Conservation (phyloP, 2,888 invertebrate species). For the Pachliopta kotzebuea region DNA sequence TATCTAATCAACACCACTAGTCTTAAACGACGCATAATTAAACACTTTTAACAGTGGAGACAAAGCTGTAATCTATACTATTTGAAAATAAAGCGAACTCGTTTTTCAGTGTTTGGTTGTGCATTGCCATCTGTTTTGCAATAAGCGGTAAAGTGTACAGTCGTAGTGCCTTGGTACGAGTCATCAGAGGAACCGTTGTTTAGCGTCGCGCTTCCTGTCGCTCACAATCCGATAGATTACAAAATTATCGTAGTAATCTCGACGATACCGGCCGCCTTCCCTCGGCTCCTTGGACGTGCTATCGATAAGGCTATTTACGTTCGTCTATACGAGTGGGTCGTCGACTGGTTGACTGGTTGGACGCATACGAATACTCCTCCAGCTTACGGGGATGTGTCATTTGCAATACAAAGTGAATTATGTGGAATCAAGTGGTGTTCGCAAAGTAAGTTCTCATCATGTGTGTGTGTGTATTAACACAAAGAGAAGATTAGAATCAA, state of each 20-base stretch:
- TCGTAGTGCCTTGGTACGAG: constrained; percentile 1
- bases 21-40: constrained; percentile 33
- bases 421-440: constrained; percentile 30
- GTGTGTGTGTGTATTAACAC: not conserved
- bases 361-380: constrained; percentile 4
- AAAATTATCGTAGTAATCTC: constrained; percentile 41
- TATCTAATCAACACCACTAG: constrained; percentile 34
- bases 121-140: not conserved
- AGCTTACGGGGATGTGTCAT: not conserved
- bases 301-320: constrained; percentile 42
- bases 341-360: not conserved
- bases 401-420: constrained; percentile 16
- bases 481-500: not conserved
- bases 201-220: constrained; percentile 37
- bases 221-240: constrained; percentile 38
- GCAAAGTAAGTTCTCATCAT: constrained; percentile 24
- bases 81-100: constrained; percentile 26
- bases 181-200: constrained; percentile 29
- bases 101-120: not conserved
- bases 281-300: constrained; percentile 35
- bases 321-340: constrained; percentile 12
- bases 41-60: constrained; percentile 32
- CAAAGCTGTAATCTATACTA: constrained; percentile 31
- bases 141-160: not conserved
- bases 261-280: constrained; percentile 36